Conservation (phyloP, 2,888 invertebrate genomes). For the Dryobotodes eremita region DNA sequence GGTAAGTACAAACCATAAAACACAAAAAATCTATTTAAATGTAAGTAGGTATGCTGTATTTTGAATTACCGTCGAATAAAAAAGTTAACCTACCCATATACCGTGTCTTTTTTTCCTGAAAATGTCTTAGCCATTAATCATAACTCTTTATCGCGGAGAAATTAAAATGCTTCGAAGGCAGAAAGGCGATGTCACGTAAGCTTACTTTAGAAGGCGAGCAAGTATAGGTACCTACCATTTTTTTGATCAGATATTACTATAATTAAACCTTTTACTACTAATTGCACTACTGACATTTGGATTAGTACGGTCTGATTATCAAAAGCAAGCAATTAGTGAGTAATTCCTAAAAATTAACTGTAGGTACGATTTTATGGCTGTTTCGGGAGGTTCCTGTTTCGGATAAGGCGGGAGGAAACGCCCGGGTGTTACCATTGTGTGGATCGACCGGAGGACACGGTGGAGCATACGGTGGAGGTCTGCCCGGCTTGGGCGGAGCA, state of each 20-base stretch:
- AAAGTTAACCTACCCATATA: background rate
- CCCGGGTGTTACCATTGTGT: too few relatives aligned
- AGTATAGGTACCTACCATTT: background rate
- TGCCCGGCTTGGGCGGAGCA: too few relatives aligned
- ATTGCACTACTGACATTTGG: background rate
- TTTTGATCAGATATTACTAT: background rate
- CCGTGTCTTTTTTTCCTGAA: background rate
- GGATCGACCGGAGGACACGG: too few relatives aligned
- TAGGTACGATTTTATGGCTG: background rate
- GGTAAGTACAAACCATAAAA: background rate
- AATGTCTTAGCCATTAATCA: constrained; percentile 48
- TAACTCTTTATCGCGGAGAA: constrained; percentile 48
- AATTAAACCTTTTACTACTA: constrained; percentile 8
- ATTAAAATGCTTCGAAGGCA: constrained; percentile 49
- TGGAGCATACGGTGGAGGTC: too few relatives aligned
- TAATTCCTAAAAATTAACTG: background rate
- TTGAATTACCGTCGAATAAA: background rate
- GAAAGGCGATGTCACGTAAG: constrained; percentile 35
- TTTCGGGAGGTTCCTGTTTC: too few relatives aligned
- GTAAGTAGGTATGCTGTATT: background rate
- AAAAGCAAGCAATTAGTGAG: background rate
- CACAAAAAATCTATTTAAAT: background rate
- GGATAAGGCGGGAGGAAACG: too few relatives aligned
- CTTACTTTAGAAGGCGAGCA: background rate
- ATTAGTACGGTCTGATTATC: background rate